Conservation (phyloP, 2,797 vertebrate genomes). For the Myripristis murdjan region DNA sequence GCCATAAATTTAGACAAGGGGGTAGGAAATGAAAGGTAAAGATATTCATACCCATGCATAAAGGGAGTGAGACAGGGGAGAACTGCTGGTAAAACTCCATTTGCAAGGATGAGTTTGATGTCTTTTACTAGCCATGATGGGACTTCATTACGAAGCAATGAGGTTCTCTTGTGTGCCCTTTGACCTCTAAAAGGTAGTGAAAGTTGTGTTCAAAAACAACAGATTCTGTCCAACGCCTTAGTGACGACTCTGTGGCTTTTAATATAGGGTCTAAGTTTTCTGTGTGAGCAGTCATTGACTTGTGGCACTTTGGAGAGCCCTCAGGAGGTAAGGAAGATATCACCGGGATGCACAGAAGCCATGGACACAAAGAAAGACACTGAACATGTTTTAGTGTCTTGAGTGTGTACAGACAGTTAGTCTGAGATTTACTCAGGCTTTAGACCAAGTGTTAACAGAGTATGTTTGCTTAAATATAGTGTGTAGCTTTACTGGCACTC, state of each 20-base stretch:
- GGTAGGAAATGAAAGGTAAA: constrained; percentile 35
- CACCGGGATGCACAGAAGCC: neutral
- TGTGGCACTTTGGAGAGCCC: neutral
- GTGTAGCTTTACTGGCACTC: neutral
- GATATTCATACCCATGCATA: constrained; percentile 50
- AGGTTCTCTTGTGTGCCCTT: constrained; percentile 13
- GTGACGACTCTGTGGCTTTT: neutral
- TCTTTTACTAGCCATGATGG: constrained; percentile 40
- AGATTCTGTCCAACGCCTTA: neutral
- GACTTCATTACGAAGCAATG: constrained; percentile 6
- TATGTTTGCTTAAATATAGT: neutral
- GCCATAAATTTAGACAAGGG: constrained; percentile 48
- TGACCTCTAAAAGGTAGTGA: constrained; percentile 27
- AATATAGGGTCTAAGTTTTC: neutral
- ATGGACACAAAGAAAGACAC: neutral
- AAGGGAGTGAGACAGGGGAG: constrained; percentile 23
- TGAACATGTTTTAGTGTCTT: too few relatives aligned
- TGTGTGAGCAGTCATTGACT: neutral
- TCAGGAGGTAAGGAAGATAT: constrained; percentile 1
- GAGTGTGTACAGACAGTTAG: too few relatives aligned
- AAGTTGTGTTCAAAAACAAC: neutral
- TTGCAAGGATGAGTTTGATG: constrained; percentile 44
- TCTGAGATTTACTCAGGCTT: neutral
- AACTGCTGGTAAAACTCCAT: constrained; percentile 37
- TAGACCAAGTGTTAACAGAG: constrained; percentile 9